Conservation (phyloP, 2,888 invertebrate species). For the Trissolcus brochymenae region DNA sequence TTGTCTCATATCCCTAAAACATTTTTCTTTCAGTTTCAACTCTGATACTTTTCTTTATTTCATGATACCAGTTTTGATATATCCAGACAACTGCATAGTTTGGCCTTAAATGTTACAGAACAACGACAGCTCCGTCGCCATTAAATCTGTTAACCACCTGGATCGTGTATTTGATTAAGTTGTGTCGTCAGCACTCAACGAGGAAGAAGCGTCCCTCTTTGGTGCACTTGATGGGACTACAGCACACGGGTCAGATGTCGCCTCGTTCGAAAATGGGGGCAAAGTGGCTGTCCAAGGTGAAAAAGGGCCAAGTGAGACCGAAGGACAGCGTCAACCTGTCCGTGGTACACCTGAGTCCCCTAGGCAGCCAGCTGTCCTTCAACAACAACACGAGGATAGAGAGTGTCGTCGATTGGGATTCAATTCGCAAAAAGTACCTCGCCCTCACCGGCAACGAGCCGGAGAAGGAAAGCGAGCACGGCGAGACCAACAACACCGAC, state of each 20-base stretch:
- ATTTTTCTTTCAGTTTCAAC: too few species aligned
- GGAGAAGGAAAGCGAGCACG: conserved; percentile 71
- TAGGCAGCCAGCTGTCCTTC: conserved; percentile 91
- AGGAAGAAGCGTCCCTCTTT: conserved; percentile 77
- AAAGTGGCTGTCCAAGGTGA: conserved; percentile 77
- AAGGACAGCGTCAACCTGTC: conserved; percentile 85
- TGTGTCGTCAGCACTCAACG: conserved; percentile 77
- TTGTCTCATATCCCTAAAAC: too few species aligned
- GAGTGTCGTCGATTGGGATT: conserved; percentile 94
- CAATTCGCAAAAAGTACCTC: conserved; percentile 93
- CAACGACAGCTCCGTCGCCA: conserved; percentile 85
- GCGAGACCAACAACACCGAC: conserved; percentile 69
- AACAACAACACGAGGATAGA: conserved; percentile 88
- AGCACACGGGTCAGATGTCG: conserved; percentile 75
- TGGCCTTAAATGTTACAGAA: conserved; percentile 73
- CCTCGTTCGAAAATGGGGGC: conserved; percentile 78
- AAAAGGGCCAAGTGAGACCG: conserved; percentile 77
- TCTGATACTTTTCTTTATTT: too few species aligned
- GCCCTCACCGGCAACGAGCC: conserved; percentile 84
- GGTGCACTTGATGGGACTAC: conserved; percentile 78
- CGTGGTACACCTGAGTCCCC: conserved; percentile 88
- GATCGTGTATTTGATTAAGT: conserved; percentile 78
- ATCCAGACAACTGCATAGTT: background rate
- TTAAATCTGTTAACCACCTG: conserved; percentile 83
- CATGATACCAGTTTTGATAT: too few species aligned